phyloP scores from a whole-genome alignment of 1,140 invertebrate genomes.

The Lepidurus arcticus region DNA sequence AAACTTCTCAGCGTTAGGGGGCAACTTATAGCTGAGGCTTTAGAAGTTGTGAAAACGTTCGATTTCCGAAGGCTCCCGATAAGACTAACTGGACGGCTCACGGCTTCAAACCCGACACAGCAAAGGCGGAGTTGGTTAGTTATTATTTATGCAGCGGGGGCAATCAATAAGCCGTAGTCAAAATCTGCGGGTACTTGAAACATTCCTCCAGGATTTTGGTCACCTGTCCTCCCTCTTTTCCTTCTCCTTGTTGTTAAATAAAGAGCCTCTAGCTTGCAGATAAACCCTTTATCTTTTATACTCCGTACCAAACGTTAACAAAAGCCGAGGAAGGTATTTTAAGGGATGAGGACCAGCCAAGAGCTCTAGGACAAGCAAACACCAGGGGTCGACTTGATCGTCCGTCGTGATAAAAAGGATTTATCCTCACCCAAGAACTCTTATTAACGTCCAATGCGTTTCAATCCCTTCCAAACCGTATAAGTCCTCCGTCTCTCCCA shows the following conservation, averaged over 20 bases:
- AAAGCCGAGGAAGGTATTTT: slow-evolving; percentile 17
- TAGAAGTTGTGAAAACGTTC: background rate
- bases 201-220: background rate
- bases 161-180: slow-evolving; percentile 13
- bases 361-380: slow-evolving; percentile 13
- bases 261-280: background rate
- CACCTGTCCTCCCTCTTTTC: slow-evolving; percentile 13
- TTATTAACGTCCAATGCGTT: slow-evolving; percentile 13
- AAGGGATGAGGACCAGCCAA: background rate
- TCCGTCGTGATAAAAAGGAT: slow-evolving; percentile 20
- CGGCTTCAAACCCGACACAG: background rate
- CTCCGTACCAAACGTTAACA: background rate
- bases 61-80: background rate
- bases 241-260: slow-evolving; percentile 15
- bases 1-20: no score
- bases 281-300: slow-evolving; percentile 20
- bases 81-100: background rate
- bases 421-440: slow-evolving; percentile 13
- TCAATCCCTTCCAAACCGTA: background rate
- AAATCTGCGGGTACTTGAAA: slow-evolving; percentile 19
- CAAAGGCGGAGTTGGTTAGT: slow-evolving; percentile 13
- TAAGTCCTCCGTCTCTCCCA: background rate
- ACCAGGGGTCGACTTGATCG: background rate
- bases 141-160: background rate
- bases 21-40: no score